Conservation (phyloP, 2,888 invertebrate species). For the Dicycla oo region DNA sequence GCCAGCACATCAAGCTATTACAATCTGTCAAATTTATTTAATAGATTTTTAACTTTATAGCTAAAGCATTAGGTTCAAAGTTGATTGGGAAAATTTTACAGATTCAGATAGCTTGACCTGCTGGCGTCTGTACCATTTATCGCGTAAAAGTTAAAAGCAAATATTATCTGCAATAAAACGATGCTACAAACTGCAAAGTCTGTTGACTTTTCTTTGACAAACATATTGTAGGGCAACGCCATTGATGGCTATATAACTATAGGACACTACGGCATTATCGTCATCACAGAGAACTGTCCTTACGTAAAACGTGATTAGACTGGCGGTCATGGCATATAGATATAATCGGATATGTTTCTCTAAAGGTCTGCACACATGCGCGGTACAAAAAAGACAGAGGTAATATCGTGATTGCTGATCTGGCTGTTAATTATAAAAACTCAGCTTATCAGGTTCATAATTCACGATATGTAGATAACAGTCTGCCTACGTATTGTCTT, state of each 20-base stretch:
- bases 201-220: constrained; percentile 21
- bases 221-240: constrained; percentile 11
- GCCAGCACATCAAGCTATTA: too few relatives aligned
- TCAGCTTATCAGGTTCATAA: constrained; percentile 12
- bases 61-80: too few relatives aligned
- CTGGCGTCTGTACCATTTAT: constrained; percentile 37
- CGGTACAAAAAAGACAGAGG: not conserved
- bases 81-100: too few relatives aligned
- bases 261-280: constrained; percentile 8
- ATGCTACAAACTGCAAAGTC: constrained; percentile 10
- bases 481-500: not conserved
- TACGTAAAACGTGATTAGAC: constrained; percentile 49
- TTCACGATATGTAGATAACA: constrained; percentile 21
- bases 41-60: too few relatives aligned
- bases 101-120: too few relatives aligned
- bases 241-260: constrained; percentile 38
- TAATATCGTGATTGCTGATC: constrained; percentile 5
- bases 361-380: constrained; percentile 26
- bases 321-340: constrained; percentile 47
- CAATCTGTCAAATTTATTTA: too few relatives aligned
- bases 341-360: constrained; percentile 38
- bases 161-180: constrained; percentile 48
- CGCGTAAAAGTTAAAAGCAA: constrained; percentile 46
- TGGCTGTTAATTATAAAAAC: constrained; percentile 3
- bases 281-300: constrained; percentile 23